Conservation (phyloP, 2,113 vertebrate genomes). For the Zosterops borbonicus region DNA sequence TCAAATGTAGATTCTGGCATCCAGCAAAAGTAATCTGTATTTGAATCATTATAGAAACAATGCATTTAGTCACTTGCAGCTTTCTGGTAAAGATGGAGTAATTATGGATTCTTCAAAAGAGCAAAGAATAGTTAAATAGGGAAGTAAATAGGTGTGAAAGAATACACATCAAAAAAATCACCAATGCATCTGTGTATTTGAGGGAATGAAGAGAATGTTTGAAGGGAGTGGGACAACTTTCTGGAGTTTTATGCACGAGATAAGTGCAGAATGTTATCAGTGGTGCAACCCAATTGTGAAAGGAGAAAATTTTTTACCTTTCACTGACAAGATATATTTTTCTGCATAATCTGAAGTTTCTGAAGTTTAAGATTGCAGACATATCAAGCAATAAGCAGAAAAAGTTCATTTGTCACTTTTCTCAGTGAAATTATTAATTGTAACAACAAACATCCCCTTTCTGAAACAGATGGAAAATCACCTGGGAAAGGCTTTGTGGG, state of each 20-base stretch:
- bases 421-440: neutral
- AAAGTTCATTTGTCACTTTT: neutral
- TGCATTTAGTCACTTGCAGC: neutral
- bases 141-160: neutral
- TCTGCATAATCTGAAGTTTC: neutral
- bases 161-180: neutral
- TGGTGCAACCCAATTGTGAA: neutral
- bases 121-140: neutral
- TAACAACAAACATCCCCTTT: accelerated
- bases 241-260: neutral
- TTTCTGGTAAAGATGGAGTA: neutral
- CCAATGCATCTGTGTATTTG: neutral
- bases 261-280: accelerated
- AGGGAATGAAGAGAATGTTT: neutral
- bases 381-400: neutral
- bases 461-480: neutral
- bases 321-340: neutral
- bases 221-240: neutral
- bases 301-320: neutral
- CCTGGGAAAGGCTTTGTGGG: neutral
- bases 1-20: neutral
- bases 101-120: neutral
- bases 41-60: neutral
- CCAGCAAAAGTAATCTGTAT: neutral
- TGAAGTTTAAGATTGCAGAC: neutral